phyloP scores from a whole-genome alignment of 23 tunicate species.

The Aplidium turbinatum region DNA sequence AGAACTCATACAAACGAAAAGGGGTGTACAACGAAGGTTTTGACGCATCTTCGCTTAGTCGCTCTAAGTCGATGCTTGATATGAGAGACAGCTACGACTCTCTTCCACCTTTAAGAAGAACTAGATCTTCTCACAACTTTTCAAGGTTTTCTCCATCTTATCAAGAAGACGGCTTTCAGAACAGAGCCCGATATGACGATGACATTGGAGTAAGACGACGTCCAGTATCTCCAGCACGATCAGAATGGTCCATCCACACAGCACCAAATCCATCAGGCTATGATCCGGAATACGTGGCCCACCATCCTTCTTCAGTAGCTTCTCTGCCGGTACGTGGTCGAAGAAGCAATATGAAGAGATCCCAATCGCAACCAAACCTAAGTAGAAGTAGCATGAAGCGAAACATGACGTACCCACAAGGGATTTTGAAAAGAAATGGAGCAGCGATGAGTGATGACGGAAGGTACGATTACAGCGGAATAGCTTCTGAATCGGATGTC shows the following conservation, averaged over 20 bases:
- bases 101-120: conserved; percentile 45
- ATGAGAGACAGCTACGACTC: conserved; percentile 27
- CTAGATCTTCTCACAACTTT: conserved; percentile 52
- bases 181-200: background rate
- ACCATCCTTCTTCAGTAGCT: conserved; percentile 37
- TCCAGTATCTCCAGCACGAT: conserved; percentile 69
- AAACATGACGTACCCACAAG: conserved; percentile 84
- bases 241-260: conserved; percentile 83
- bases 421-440: conserved; percentile 86
- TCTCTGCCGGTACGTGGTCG: conserved; percentile 55
- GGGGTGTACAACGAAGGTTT: background rate
- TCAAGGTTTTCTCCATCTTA: too few species aligned
- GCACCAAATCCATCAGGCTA: conserved; percentile 55
- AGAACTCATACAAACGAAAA: background rate
- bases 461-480: background rate
- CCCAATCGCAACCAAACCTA: conserved; percentile 76
- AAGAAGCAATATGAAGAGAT: conserved; percentile 50
- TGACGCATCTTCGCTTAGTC: conserved; percentile 4
- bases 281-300: conserved; percentile 9
- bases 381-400: background rate
- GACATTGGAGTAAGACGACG: too few species aligned
- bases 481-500: conserved; percentile 39
- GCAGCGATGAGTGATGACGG: too few species aligned
- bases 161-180: background rate
- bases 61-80: conserved; percentile 76